Evolutionary conservation across 64 coral and sea anemone species (phyloP), one percentile per base, ranked within the genome.

Genomic region (Acropora yongei): DNA sequence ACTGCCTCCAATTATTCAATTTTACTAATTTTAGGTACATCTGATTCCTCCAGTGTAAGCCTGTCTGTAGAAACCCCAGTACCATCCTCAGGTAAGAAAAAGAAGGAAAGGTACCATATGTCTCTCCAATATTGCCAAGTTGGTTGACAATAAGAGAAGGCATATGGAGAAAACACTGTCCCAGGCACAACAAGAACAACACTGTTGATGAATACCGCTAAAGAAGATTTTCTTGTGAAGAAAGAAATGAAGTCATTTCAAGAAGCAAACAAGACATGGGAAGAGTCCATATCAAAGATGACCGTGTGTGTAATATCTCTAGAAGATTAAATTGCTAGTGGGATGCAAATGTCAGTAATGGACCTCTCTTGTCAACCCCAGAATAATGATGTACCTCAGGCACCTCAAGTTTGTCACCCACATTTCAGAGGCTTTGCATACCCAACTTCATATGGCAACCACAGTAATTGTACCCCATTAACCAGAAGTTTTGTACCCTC

Each of bases 241-340:
- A 78, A 51, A 77, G 53, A 78, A 14, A 89, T 78, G 87, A 19
- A 89, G 65, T 53, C 49, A 61, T 89, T 79, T 79, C 87, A 17
- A 9, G 5, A 55, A 55, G 5, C 51, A 55, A 55, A 55, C 51
- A 55, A 55, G 51, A 55, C 51, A 5, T 44, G 78, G 47, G 87
- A 91, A 57, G 78, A 74, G 8, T 61, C 89, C 18, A 91, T 91
- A 69, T 61, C 53, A 45, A 89, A 78, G 67, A 89, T 89, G 88
- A 89, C 88, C 10, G 47, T 40, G 5, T 89, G 76, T 80, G 18
- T 79, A 44, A 78, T 76, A 79, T 89, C 88, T 65, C 77, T 80
- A 39, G 88, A 41, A 63, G 76, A 89, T 63, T 75, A 57, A 30
- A 89, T 89, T 80, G 88, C 88, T 11, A 44, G 41, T 58, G 88